These are phyloP conservation scores for Theropithecus gelada DNA, from an alignment of 2,113 vertebrate genomes.

Conservation along the genomic window DNA sequence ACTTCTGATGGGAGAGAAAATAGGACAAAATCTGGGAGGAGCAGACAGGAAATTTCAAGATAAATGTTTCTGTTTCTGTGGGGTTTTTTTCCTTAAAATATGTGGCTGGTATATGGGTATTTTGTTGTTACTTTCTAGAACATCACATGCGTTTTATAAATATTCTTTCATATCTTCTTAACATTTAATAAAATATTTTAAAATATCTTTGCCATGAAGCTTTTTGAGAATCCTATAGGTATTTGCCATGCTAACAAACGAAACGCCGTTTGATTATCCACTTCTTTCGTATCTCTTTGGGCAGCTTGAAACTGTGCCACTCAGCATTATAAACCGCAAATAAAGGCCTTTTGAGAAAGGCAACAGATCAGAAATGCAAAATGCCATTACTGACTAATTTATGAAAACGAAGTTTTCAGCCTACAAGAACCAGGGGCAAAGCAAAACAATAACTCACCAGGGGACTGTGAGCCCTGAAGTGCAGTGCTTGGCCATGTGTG, in stretches of 20 bases:
- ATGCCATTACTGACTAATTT: constrained; percentile 48
- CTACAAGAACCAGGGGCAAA: constrained; percentile 42
- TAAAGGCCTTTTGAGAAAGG: constrained; percentile 43
- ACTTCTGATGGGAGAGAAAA: background rate
- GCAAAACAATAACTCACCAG: constrained; percentile 71
- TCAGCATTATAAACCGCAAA: constrained; percentile 42
- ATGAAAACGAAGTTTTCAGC: constrained; percentile 44
- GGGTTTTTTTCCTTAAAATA: background rate
- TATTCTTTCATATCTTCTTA: background rate
- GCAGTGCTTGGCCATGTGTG: constrained; percentile 23
- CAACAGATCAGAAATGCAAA: constrained; percentile 58
- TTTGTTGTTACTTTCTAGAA: background rate
- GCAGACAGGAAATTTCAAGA: background rate
- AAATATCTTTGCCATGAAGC: background rate
- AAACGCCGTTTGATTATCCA: constrained; percentile 48
- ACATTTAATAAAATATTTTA: background rate
- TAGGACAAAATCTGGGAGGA: background rate
- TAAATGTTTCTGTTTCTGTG: background rate
- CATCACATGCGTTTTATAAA: background rate
- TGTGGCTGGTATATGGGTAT: background rate
- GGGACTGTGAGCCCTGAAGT: constrained; percentile 21
- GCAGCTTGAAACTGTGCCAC: constrained; percentile 36
- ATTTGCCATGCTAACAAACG: constrained; percentile 32
- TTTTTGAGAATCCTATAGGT: background rate
- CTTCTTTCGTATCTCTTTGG: constrained; percentile 41